Evolutionary conservation across 2,113 vertebrate genomes (phyloP), one percentile per base, ranked within the genome.

Genomic region (Gymnogyps californianus): DNA sequence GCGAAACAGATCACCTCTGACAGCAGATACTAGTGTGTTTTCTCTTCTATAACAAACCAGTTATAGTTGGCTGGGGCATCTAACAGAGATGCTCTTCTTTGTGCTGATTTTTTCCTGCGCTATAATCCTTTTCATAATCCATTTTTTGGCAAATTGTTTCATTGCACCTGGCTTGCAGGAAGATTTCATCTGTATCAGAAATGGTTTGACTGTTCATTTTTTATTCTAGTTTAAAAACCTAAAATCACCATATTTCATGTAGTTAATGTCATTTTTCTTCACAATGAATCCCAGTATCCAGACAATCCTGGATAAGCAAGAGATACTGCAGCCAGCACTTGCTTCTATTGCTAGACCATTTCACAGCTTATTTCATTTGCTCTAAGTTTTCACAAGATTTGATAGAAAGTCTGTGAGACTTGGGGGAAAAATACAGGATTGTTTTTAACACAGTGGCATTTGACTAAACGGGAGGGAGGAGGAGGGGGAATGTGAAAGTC

Each of bases 361-460:
- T 89, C 78, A 87, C 49, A 93, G 89, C 93, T 97, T 94, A 85
- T 90, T 92, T 87, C 32, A 69, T 69, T 83, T 96, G 82, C 86
- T 80, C 58, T 84, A 90, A 93, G 91, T 88, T 96, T 77, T 81
- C 90, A 82, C 94, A 93, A 82, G 80, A 71, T 93, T 96, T 1
- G 13, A 89, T 16, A 81, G 72, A 94, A 97, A 94, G 95, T 88
- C 76, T 89, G 89, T 86, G 94, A 97, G 91, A 94, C 80, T 95
- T 94, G 74, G 40, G 65, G 66, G 32, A 55, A 76, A 94, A 71
- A 95, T 57, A 71, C 46, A 83, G 82, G 88, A 83, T 82, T 88
- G 87, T 92, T 98, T 98, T 95, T 96, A 89, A 95, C 93, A 88
- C 4, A 9, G 79, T 91, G 72, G 47, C 89, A 94, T 87, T 83